These are phyloP conservation scores for Anodontia alba DNA, from an alignment of 2,888 invertebrate species.

Conservation along the genomic window DNA sequence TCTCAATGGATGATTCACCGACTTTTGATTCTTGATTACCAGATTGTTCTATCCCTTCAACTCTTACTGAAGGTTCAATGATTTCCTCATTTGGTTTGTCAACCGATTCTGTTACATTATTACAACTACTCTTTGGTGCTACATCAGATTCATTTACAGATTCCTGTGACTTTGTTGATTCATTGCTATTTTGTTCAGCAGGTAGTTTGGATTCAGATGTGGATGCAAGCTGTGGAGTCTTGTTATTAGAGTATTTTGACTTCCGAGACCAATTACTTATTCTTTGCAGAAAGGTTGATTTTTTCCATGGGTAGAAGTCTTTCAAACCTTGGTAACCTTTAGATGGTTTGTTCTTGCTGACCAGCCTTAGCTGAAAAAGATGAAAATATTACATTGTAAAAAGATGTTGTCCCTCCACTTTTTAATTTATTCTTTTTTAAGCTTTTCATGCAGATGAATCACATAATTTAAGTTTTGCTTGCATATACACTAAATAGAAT, in stretches of 20 bases:
- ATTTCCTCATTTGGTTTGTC: background rate
- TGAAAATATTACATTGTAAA: too few species aligned
- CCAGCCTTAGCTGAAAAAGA: background rate
- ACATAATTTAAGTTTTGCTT: too few species aligned
- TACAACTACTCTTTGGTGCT: background rate
- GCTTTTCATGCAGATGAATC: too few species aligned
- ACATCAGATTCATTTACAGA: background rate
- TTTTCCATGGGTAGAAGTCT: conserved; percentile 12
- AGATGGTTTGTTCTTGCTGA: background rate
- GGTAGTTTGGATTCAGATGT: conserved; percentile 20
- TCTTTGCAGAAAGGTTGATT: conserved; percentile 31
- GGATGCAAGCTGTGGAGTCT: background rate
- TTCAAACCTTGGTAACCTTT: background rate
- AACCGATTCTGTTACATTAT: background rate
- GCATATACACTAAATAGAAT: too few species aligned
- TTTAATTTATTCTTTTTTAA: too few species aligned
- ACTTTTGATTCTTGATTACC: background rate
- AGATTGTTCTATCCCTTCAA: background rate
- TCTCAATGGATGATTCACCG: background rate
- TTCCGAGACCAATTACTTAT: conserved; percentile 29
- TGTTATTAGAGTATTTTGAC: conserved; percentile 3
- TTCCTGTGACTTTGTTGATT: background rate
- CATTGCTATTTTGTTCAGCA: conserved; percentile 8
- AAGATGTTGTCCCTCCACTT: too few species aligned
- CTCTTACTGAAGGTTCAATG: background rate